Conservation (phyloP, 2,797 vertebrate genomes). For the Staurois parvus region DNA sequence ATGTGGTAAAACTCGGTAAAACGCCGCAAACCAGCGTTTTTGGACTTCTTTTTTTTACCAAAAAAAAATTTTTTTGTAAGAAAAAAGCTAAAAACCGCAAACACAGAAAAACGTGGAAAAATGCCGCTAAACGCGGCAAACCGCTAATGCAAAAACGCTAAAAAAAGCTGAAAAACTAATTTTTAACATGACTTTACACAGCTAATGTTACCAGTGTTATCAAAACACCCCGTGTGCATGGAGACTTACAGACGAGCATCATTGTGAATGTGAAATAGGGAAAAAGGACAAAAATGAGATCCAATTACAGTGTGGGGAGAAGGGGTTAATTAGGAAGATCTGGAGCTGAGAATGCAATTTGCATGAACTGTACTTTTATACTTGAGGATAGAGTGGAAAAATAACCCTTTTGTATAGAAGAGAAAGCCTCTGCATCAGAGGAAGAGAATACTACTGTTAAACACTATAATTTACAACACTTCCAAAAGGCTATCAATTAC, state of each 20-base stretch:
- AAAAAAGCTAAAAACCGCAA: too few relatives aligned
- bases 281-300: not conserved
- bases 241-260: not conserved
- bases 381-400: conserved; percentile 54
- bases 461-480: conserved; percentile 58
- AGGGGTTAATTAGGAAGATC: not conserved
- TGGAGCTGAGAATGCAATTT: conserved; percentile 45
- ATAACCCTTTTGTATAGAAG: conserved; percentile 51
- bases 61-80: too few relatives aligned
- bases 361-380: conserved; percentile 58
- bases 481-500: conserved; percentile 59
- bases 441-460: conserved; percentile 43
- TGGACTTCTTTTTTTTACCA: too few relatives aligned
- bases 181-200: too few relatives aligned
- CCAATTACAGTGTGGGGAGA: not conserved
- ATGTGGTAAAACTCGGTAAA: too few relatives aligned
- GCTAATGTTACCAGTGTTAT: too few relatives aligned
- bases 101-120: too few relatives aligned
- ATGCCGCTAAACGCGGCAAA: too few relatives aligned
- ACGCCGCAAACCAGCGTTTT: too few relatives aligned
- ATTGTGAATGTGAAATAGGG: not conserved
- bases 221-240: too few relatives aligned
- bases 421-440: conserved; percentile 34
- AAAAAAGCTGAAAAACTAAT: too few relatives aligned
- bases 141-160: too few relatives aligned